Base-by-base conservation (phyloP, 1,140 invertebrate species). In the Listronotus oregonensis region DNA sequence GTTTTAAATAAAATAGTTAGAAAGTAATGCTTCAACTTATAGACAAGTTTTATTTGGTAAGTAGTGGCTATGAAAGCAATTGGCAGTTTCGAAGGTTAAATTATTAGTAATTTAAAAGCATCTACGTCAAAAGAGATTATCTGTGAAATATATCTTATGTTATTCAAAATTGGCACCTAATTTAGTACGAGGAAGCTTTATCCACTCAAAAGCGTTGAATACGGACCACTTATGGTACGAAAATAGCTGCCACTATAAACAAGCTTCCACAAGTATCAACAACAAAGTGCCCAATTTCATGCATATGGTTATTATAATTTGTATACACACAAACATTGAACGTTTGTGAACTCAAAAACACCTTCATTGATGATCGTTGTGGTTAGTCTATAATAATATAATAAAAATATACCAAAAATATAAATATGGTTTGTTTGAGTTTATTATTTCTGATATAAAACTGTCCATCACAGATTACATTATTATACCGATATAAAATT, bases 161-260 rank as follows among this genome's bases (percentile, higher is more conserved):
- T 59, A 59, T 59, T 59, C 44, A 6, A 49, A 37, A 43, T 31
- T 37, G 47, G 56, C 47, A 37, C 32, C 56, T 21, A 47, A 59
- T 47, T 47, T 47, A 47, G n/a, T 49, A 15, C 58, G 15, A 51
- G 60, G 60, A 63, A 63, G 60, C 60, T 31, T n/a, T 50, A 60
- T 51, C 54, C 69, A 71, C 69, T 73, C 67, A 60, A 56, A 68
- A 68, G 34, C 46, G 54, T 44, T 66, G 51, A 66, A 63, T 61
- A 63, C 62, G 57, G 63, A 60, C 70, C 70, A 73, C 72, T 73
- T 71, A 71, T 61, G 63, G 51, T 71, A 70, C 70, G 70, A 75
- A 75, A 75, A 74, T 75, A 75, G 74, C 73, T 73, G 71, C 71
- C 73, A n/a, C 74, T 75, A 75, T 74, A 74, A 74, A 75, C 74